Conservation (phyloP, 2,113 vertebrate species). For the Sphyrna mokarran region DNA sequence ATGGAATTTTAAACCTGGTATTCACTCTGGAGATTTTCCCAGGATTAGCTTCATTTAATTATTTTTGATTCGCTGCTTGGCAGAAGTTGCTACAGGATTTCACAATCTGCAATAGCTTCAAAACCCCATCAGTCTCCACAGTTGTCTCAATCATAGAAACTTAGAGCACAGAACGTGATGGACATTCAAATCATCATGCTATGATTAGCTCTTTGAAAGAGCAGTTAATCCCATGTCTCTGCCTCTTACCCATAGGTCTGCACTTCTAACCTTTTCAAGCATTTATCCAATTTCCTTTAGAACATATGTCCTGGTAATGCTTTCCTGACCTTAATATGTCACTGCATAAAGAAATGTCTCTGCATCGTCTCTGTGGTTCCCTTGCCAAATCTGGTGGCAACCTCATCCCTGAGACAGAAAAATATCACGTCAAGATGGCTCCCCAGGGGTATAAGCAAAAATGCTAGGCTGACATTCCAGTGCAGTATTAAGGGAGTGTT, state of each 20-base stretch:
- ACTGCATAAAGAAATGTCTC: background rate
- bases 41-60: background rate
- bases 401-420: too few species aligned
- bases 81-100: background rate
- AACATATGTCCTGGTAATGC: background rate
- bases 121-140: background rate
- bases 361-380: background rate
- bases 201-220: background rate
- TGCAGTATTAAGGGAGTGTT: too few species aligned
- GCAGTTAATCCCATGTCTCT: background rate
- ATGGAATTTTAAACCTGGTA: background rate
- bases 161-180: background rate
- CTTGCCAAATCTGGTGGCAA: too few species aligned
- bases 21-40: background rate
- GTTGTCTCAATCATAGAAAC: background rate
- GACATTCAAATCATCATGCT: background rate
- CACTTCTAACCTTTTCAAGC: background rate
- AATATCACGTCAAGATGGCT: too few species aligned
- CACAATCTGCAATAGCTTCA: background rate
- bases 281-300: background rate
- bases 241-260: background rate
- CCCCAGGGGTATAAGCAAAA: too few species aligned
- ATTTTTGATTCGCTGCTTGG: background rate
- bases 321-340: background rate
- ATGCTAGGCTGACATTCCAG: too few species aligned